Conservation (phyloP, 2,113 vertebrate genomes). For the Leucoraja erinaceus region DNA sequence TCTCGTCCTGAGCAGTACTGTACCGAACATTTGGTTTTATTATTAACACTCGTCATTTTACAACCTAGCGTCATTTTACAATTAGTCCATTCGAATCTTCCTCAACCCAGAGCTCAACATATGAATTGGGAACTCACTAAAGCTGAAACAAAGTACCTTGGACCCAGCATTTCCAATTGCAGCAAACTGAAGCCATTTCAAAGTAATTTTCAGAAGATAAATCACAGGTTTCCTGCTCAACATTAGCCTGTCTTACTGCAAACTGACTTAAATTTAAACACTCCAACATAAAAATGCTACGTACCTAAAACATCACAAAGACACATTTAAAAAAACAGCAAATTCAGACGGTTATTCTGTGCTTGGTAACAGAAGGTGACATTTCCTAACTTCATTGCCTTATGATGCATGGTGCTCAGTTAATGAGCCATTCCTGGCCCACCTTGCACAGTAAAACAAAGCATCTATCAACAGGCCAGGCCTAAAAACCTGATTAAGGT, state of each 20-base stretch:
- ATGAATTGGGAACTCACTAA: neutral
- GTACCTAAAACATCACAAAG: neutral
- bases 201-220: neutral
- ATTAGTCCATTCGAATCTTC: no score
- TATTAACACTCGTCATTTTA: no score
- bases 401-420: slow-evolving; percentile 22
- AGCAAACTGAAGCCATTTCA: neutral
- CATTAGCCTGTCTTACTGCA: neutral
- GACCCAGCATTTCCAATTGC: neutral
- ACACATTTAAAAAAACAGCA: neutral
- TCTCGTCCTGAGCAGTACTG: neutral
- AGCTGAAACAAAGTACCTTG: neutral
- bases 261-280: neutral
- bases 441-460: neutral
- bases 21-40: neutral
- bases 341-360: neutral
- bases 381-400: neutral
- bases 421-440: neutral
- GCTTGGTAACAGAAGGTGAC: neutral
- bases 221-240: neutral
- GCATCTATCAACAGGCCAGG: neutral
- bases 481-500: neutral
- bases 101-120: neutral
- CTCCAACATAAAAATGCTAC: neutral
- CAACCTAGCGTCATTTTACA: neutral